Conservation (phyloP, 2,113 vertebrate genomes). For the Rhabdomys dilectus region DNA sequence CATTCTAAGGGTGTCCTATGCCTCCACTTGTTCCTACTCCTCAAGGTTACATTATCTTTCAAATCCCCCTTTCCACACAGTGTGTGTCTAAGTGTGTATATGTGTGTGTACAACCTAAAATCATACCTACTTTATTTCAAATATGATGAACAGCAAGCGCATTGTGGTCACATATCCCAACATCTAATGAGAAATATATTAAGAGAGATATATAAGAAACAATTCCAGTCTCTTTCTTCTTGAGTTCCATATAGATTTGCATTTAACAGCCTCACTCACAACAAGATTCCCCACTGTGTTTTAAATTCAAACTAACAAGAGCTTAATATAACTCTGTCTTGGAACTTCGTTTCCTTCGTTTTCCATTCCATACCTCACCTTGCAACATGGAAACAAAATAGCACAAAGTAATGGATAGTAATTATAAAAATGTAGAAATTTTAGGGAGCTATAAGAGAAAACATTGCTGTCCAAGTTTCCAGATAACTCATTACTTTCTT, state of each 20-base stretch:
- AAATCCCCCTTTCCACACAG: neutral
- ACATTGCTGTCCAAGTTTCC: neutral
- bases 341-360: slow-evolving; percentile 37
- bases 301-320: slow-evolving; percentile 27
- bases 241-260: slow-evolving; percentile 38
- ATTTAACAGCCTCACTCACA: slow-evolving; percentile 34
- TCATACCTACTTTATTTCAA: slow-evolving; percentile 49
- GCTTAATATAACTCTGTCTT: slow-evolving; percentile 11
- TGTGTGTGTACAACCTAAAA: neutral
- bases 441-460: slow-evolving; percentile 35
- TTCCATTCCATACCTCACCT: neutral
- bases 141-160: neutral
- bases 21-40: neutral
- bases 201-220: neutral
- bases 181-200: neutral
- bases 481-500: slow-evolving; percentile 37
- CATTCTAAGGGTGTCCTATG: slow-evolving; percentile 16
- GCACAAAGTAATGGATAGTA: slow-evolving; percentile 21
- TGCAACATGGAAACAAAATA: slow-evolving; percentile 39
- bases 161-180: slow-evolving; percentile 1
- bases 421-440: slow-evolving; percentile 6
- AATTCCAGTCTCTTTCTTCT: slow-evolving; percentile 34
- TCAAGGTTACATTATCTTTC: slow-evolving; percentile 25
- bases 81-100: neutral
- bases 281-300: neutral